Evolutionary conservation across 1,140 invertebrate genomes (phyloP), one percentile per base, ranked within the genome.

Genomic region (Saccostrea echinata): DNA sequence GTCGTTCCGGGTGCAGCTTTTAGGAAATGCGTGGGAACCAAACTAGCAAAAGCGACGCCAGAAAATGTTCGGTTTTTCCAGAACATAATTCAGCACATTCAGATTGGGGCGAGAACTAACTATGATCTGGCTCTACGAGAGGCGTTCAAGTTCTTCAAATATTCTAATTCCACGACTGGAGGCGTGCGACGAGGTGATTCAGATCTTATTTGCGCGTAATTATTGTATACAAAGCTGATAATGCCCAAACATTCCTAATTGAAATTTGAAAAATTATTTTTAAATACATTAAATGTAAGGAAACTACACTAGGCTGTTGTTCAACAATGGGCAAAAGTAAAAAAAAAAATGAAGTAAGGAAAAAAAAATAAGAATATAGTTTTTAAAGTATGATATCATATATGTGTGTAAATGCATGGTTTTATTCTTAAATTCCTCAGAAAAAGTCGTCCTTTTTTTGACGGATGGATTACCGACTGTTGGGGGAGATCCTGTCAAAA

Each of bases 361-460:
- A 43, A 43, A 43, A 9, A 43, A 43, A 43, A 8, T 43, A 43
- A 43, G 9, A 43, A 43, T 43, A 43, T 43, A 6, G 6, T n/a
- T 2, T 43, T 9, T 8, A 43, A 43, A 43, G 6, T 43, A 43
- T 43, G 43, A 9, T 43, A 43, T n/a, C n/a, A n/a, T 43, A 43
- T 43, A 43, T 9, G 43, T 43, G 6, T 43, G 6, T 43, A 43
- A 43, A 9, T 71, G 9, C n/a, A n/a, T n/a, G n/a, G n/a, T 43
- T 43, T 4, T 6, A 43, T 9, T 43, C 9, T 43, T 43, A 9
- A 43, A 43, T 71, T 76, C 76, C 53, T 51, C 33, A 86, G 86
- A 82, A 35, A 30, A 86, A 55, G 33, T 86, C 12, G 82, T 86
- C 55, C 21, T 86, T 24, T 86, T 86, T 82, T 82, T 86, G 76